These are phyloP conservation scores for Acanthochromis polyacanthus DNA, from an alignment of 2,113 vertebrate species.

Conservation along the genomic window DNA sequence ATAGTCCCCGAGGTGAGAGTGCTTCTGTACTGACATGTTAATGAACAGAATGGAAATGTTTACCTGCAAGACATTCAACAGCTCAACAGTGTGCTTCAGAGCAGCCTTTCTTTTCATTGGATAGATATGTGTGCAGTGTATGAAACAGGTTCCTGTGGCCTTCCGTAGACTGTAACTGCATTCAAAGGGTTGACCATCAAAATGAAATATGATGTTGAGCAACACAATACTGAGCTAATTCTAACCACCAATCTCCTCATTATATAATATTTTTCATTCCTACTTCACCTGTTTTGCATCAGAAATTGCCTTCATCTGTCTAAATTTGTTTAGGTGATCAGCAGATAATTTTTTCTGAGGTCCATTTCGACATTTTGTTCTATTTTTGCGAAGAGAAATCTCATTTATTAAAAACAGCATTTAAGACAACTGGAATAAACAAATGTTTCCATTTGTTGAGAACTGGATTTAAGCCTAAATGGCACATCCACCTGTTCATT, in stretches of 20 bases:
- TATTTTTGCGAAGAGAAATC: background rate
- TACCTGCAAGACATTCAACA: constrained; percentile 9
- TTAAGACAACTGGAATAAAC: background rate
- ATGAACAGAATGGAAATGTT: constrained; percentile 5
- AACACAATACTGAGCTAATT: constrained; percentile 12
- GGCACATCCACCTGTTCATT: no score
- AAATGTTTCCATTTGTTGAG: no score
- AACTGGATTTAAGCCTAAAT: no score
- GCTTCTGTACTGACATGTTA: background rate
- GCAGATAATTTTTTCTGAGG: background rate
- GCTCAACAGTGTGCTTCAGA: constrained; percentile 33
- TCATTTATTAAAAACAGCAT: background rate
- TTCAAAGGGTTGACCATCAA: background rate
- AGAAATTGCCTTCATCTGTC: background rate
- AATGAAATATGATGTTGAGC: background rate
- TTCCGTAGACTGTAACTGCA: constrained; percentile 13
- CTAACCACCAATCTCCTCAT: background rate
- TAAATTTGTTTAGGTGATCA: background rate
- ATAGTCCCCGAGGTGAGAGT: background rate
- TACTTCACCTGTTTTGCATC: background rate
- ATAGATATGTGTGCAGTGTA: background rate
- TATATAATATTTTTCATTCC: background rate
- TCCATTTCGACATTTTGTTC: no score
- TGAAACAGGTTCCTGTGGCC: background rate
- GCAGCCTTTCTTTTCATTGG: constrained; percentile 1